phyloP scores from a whole-genome alignment of 2,113 vertebrate genomes.

The Lontra canadensis region DNA sequence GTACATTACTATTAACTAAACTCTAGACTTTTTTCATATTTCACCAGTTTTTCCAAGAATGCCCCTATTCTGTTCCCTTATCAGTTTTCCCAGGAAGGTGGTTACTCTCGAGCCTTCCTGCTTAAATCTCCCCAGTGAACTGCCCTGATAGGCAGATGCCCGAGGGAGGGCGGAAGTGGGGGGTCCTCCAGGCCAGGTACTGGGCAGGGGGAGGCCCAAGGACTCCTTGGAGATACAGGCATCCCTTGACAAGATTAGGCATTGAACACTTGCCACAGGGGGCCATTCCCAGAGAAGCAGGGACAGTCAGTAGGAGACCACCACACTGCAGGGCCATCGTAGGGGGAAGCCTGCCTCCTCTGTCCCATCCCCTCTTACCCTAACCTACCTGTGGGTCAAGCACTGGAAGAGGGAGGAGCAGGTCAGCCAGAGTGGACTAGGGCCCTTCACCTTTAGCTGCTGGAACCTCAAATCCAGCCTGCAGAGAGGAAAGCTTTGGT shows the following conservation, averaged over 20 bases:
- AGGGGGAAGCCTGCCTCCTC: not conserved
- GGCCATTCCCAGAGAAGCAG: not conserved
- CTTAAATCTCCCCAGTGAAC: not conserved
- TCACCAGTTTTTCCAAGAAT: not conserved
- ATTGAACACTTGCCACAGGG: not conserved
- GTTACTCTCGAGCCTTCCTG: not conserved
- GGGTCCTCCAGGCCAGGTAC: not conserved
- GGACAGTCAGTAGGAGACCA: too few relatives aligned
- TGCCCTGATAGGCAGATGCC: not conserved
- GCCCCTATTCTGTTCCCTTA: not conserved
- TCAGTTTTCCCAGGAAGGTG: not conserved
- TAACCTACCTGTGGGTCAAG: not conserved
- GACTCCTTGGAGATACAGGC: not conserved
- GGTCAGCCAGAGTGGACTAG: too few relatives aligned
- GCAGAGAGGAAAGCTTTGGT: not conserved
- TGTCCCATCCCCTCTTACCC: not conserved
- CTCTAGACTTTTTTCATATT: not conserved
- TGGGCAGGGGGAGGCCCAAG: not conserved
- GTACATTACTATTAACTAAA: not conserved
- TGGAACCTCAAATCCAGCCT: not conserved
- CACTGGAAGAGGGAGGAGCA: not conserved
- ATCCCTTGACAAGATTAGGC: not conserved
- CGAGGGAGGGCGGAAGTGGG: not conserved
- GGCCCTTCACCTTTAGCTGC: too few relatives aligned
- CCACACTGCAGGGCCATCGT: accelerated